Evolutionary conservation across 2,797 vertebrate species (phyloP), one percentile per base, ranked within the genome.

Genomic region (Anniella stebbinsi): DNA sequence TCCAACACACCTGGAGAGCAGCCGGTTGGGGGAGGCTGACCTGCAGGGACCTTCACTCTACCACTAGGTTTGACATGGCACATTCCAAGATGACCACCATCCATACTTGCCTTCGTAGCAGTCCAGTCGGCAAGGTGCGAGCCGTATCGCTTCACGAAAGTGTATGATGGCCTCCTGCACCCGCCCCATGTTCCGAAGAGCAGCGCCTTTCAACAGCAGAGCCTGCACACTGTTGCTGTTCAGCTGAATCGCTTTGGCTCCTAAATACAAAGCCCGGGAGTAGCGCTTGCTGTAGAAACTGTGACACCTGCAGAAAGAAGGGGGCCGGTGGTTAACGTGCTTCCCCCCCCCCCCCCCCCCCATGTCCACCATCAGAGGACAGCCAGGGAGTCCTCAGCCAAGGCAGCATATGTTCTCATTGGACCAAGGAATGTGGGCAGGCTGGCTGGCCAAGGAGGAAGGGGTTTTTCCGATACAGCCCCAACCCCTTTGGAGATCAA

Each of bases 161-260:
- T 99, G 99, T 88, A 99, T 99, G 93, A 99, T 99, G 67, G 99
- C 99, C 92, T 99, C 99, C 93, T 99, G 99, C 60, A 99, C 98
- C 0, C 99, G 97, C 25, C 99, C 99, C 99, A 99, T 99, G 91
- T 99, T 99, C 86, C 99, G 97, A 54, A 99, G 97, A 0, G 99
- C 99, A 0, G 99, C 98, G 87, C 99, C 99, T 91, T 99, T 99
- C 93, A 99, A 97, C 48, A 99, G 98, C 66, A 99, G 97, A 0
- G 99, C 99, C 83, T 99, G 99, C 0, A 99, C 99, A 0, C 99
- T 99, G 95, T 99, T 99, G 91, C 99, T 99, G 94, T 99, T 99
- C 87, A 99, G 97, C 96, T 99, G 99, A 95, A 99, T 99, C 45
- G 99, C 99, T 97, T 99, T 99, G 80, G 99, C 99, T 48, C 99